Conservation (phyloP, 2,113 vertebrate genomes). For the Oxygymnocypris stewartii region DNA sequence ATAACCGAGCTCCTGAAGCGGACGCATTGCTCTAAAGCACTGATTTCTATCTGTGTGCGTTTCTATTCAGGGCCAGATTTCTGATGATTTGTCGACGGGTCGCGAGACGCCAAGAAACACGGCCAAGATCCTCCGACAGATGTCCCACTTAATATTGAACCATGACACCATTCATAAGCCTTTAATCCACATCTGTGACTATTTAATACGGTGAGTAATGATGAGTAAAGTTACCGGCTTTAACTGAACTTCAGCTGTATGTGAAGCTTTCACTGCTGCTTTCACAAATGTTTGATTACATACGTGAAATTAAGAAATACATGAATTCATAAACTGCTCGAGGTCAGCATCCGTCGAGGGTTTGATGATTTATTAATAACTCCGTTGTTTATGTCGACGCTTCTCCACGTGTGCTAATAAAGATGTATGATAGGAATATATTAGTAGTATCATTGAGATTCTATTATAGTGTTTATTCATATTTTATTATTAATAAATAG, state of each 20-base stretch:
- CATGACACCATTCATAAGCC: not conserved
- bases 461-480: not conserved
- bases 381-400: not conserved
- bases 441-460: not conserved
- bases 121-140: slow-evolving; percentile 5
- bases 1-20: not conserved
- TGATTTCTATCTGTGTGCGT: not conserved
- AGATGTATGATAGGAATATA: not conserved
- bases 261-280: not conserved
- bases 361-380: not conserved
- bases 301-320: not conserved
- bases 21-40: not conserved
- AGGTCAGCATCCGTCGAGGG: not conserved
- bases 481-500: too few relatives aligned
- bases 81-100: not conserved
- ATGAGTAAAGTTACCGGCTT: not conserved
- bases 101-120: not conserved
- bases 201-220: slow-evolving; percentile 23
- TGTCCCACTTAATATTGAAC: slow-evolving; percentile 8
- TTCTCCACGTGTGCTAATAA: not conserved
- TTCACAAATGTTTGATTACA: not conserved
- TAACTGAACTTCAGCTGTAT: not conserved
- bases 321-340: not conserved
- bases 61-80: slow-evolving; percentile 11
- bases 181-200: not conserved